Conservation (phyloP, 2,888 invertebrate species). For the Alitta virens region DNA sequence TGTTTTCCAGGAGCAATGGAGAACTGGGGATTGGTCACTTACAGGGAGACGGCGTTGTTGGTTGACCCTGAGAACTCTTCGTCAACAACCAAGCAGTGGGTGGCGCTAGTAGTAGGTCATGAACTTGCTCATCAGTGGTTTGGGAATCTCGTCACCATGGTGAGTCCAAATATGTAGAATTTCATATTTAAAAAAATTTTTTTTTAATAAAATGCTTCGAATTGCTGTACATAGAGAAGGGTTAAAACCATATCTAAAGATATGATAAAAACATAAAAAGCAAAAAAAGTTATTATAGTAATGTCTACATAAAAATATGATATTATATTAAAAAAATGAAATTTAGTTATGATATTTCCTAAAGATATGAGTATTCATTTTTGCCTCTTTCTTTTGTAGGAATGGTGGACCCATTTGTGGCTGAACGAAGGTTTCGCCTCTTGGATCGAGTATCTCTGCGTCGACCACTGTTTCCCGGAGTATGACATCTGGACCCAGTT, state of each 20-base stretch:
- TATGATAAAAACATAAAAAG: no score
- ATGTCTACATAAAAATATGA: no score
- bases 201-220: no score
- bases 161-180: slow-evolving; percentile 28
- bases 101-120: slow-evolving; percentile 76
- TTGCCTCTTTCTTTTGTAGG: slow-evolving; percentile 58
- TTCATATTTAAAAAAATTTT: no score
- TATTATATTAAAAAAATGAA: no score
- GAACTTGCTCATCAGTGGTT: slow-evolving; percentile 98
- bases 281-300: no score
- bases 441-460: slow-evolving; percentile 92
- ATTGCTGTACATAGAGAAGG: no score
- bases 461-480: slow-evolving; percentile 87
- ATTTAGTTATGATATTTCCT: no score
- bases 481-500: slow-evolving; percentile 97
- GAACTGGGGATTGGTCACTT: slow-evolving; percentile 96
- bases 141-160: slow-evolving; percentile 95
- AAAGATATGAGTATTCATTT: no score
- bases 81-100: slow-evolving; percentile 60
- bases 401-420: slow-evolving; percentile 96
- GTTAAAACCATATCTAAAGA: no score
- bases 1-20: slow-evolving; percentile 81
- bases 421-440: slow-evolving; percentile 95
- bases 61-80: slow-evolving; percentile 90
- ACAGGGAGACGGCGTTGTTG: slow-evolving; percentile 84